Percentiles rank a stretch among this genome's conserved stretches.
Conservation (phyloP, 2,888 invertebrate genomes). For the Eilema sororculum region DNA sequence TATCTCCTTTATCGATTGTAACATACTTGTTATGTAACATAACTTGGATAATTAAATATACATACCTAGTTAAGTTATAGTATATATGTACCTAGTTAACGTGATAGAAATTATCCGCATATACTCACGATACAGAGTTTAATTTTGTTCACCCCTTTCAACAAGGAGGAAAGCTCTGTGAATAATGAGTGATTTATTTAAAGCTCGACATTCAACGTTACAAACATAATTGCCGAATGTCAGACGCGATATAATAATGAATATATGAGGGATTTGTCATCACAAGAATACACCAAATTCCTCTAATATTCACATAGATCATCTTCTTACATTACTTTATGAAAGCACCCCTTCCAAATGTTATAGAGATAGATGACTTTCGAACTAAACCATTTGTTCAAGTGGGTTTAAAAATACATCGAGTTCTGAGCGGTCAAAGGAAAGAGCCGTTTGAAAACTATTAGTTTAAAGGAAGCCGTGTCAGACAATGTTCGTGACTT, state of each 20-base stretch:
- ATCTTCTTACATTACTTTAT: not conserved
- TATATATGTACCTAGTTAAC: too few relatives aligned
- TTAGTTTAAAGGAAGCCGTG: constrained; percentile 32
- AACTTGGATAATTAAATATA: too few relatives aligned
- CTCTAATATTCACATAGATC: constrained; percentile 23
- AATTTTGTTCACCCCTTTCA: constrained; percentile 51
- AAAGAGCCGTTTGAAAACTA: constrained; percentile 9
- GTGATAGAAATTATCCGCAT: constrained; percentile 8
- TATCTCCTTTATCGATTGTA: too few relatives aligned
- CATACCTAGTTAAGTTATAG: not conserved
- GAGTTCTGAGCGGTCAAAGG: not conserved
- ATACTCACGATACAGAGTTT: constrained; percentile 53
- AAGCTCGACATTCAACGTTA: constrained; percentile 50
- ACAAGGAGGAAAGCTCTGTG: constrained; percentile 49
- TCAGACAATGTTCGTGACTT: constrained; percentile 41
- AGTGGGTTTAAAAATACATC: constrained; percentile 3
- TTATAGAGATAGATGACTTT: constrained; percentile 3
- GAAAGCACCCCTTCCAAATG: not conserved
- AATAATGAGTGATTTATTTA: constrained; percentile 56
- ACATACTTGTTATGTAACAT: too few relatives aligned
- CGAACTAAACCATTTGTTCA: not conserved
- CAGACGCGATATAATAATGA: constrained; percentile 50
- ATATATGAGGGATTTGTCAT: constrained; percentile 50
- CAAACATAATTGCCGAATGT: constrained; percentile 43
- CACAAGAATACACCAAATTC: constrained; percentile 21